Evolutionary conservation across 1,140 invertebrate species (phyloP).

Genomic region (Camponotus floridanus): DNA sequence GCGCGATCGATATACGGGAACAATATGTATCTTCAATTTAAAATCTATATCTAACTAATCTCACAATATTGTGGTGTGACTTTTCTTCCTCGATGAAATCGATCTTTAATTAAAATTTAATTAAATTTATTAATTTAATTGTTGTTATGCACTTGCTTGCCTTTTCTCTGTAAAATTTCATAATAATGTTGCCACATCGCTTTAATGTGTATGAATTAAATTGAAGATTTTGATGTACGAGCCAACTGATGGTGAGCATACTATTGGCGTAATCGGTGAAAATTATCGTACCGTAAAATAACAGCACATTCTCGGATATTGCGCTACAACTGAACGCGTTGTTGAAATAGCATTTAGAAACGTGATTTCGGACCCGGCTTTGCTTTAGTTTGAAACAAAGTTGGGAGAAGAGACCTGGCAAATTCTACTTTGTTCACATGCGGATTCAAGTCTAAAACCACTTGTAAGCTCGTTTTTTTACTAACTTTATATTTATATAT

Average conservation of each 20-base stretch:
- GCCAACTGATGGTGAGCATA: background rate
- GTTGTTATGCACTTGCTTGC: background rate
- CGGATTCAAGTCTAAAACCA: background rate
- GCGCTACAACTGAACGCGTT: background rate
- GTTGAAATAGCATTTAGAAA: constrained; percentile 15
- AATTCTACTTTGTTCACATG: constrained; percentile 7
- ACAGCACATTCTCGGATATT: constrained; percentile 19
- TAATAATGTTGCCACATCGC: background rate
- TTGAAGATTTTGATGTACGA: background rate
- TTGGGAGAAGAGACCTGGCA: constrained; percentile 17
- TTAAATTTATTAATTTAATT: too few species aligned
- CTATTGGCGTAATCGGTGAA: background rate
- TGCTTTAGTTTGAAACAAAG: constrained; percentile 16
- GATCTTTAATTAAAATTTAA: background rate
- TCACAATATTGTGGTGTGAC: background rate
- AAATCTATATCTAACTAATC: background rate
- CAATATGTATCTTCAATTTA: background rate
- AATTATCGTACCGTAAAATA: constrained; percentile 12
- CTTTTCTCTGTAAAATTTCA: background rate
- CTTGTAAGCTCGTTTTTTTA: background rate
- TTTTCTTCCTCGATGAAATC: background rate
- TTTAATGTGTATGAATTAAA: background rate
- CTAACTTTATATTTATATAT: too few species aligned
- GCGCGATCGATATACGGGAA: constrained; percentile 27
- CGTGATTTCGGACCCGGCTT: background rate